A percentile compares a stretch with the other conserved stretches of the same genome.
Evolutionary conservation across 1,140 invertebrate genomes (phyloP).

Genomic region (Venustaconcha ellipsiformis): DNA sequence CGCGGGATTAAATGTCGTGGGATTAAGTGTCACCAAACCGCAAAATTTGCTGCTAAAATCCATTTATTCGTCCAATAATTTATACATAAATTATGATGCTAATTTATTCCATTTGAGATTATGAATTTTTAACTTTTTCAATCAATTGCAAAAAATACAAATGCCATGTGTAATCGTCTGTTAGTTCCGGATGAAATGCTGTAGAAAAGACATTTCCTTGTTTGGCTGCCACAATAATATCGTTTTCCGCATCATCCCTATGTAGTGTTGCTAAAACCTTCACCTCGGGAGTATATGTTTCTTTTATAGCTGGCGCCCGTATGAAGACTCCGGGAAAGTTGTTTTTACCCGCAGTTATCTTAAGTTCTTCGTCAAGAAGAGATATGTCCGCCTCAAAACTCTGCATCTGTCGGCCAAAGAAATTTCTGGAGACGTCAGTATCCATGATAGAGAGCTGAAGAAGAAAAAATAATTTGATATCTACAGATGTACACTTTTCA

Average conservation of each 20-base stretch:
- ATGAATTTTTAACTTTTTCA: too few relatives aligned
- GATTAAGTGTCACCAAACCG: too few relatives aligned
- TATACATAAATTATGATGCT: too few relatives aligned
- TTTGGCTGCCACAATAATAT: constrained; percentile 53
- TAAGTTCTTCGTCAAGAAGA: constrained; percentile 36
- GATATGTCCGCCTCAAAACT: constrained; percentile 56
- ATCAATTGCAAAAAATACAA: constrained; percentile 50
- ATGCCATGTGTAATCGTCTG: constrained; percentile 60
- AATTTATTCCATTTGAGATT: too few relatives aligned
- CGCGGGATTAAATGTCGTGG: too few relatives aligned
- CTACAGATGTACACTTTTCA: too few relatives aligned
- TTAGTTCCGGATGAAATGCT: constrained; percentile 62
- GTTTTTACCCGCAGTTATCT: constrained; percentile 8
- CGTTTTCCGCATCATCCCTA: constrained; percentile 14
- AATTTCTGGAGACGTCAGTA: constrained; percentile 54
- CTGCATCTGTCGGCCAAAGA: constrained; percentile 57
- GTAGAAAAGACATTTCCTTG: constrained; percentile 56
- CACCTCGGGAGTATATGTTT: constrained; percentile 35
- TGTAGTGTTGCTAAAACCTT: constrained; percentile 46
- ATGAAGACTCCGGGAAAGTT: constrained; percentile 58
- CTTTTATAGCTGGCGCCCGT: constrained; percentile 54
- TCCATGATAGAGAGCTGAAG: constrained; percentile 56
- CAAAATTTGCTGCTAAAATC: too few relatives aligned
- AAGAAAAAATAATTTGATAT: not conserved
- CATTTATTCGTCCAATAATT: too few relatives aligned